Percentiles rank a stretch among this genome's conserved stretches.
Conservation (phyloP, 2,797 vertebrate genomes). For the Tragopan temminckii region DNA sequence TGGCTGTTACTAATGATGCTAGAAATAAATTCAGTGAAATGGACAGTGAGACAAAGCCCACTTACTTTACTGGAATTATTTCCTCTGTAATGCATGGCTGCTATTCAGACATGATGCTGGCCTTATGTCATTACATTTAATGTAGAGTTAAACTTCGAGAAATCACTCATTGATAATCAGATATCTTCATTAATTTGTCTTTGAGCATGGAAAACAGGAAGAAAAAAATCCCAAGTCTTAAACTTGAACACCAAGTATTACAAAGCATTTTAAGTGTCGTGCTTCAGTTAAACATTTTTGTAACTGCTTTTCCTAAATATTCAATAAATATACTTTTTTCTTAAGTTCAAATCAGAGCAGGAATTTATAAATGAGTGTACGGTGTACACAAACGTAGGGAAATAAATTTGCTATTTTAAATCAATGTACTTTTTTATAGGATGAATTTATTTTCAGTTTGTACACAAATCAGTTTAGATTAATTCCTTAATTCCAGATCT, state of each 20-base stretch:
- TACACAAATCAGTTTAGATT: background rate
- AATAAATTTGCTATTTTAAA: conserved; percentile 53
- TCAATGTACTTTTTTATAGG: background rate
- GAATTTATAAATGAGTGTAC: conserved; percentile 33
- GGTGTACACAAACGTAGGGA: conserved; percentile 44
- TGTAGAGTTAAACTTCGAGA: background rate
- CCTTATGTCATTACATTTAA: background rate
- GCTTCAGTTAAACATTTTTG: conserved; percentile 41
- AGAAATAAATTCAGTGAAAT: background rate
- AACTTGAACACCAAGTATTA: background rate
- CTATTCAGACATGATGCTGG: background rate
- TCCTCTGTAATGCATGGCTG: background rate
- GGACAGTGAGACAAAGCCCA: background rate
- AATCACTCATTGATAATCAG: background rate
- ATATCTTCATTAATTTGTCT: background rate
- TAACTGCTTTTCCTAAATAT: conserved; percentile 23
- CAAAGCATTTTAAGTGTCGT: background rate
- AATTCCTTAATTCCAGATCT: background rate
- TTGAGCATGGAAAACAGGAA: background rate
- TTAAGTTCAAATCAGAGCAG: conserved; percentile 22
- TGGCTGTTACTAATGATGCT: background rate
- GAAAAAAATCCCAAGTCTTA: background rate
- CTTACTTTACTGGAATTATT: background rate
- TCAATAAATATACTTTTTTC: background rate
- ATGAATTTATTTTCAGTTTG: background rate